Base-by-base conservation (phyloP, 2,113 vertebrate genomes). In the Urocitellus parryii region DNA sequence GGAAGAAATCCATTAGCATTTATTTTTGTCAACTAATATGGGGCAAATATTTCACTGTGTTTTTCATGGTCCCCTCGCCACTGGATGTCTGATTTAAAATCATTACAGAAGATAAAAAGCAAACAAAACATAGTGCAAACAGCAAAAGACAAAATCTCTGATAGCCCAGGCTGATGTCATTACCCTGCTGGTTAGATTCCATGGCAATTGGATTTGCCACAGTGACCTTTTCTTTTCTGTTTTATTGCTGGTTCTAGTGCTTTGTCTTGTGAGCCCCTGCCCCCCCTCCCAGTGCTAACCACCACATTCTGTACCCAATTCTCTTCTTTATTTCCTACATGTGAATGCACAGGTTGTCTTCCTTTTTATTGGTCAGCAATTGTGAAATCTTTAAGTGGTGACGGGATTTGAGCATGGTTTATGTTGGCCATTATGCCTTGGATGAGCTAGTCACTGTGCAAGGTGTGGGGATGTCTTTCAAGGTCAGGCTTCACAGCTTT, bases 401-500 rank as follows among this genome's bases (percentile, higher is more conserved):
- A 81, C 0, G 3, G 37, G 16, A 84, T 88, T 61, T 88, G 82
- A 90, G 63, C 68, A 61, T 80, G 63, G 88, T 96, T 97, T 95
- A 95, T 92, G 84, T 90, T 67, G 39, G 20, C 53, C 79, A 88
- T 95, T 94, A 92, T 0, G 0, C 11, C 24, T 82, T 70, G 29
- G 78, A 39, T 95, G n/a, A 84, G 72, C 45, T 48, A 74, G 39
- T 83, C 34, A 56, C 56, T 51, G 45, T 63, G 45, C 39, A 63
- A 83, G 32, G 56, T 53, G n/a, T 45, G 10, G 17, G 9, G 4
- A 39, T 73, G 63, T 68, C 68, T 58, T 51, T n/a, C 74, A 67
- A 70, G 32, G 90, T 84, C 84, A 94, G 94, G 88, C 84, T 93
- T 72, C 85, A 95, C 72, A 39, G 77, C n/a, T 88, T 90, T 88